Evolutionary conservation across 2,797 vertebrate genomes (phyloP).

Genomic region (Ctenosaura bakeri): DNA sequence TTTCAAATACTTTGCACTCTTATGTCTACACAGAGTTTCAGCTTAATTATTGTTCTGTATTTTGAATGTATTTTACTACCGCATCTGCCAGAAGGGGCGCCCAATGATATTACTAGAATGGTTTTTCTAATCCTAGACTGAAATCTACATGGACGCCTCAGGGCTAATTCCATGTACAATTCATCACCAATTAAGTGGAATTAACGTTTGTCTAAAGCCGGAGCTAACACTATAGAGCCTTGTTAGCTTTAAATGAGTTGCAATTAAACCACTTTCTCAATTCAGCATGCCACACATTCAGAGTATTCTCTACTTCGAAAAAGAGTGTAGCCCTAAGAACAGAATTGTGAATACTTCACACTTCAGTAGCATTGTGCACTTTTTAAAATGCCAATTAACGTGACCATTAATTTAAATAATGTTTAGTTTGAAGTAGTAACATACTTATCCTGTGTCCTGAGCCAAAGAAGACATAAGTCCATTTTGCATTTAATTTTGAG

Average conservation of each 20-base stretch:
- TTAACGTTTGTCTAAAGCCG: slow-evolving; percentile 68
- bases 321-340: background rate
- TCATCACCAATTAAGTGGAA: slow-evolving; percentile 62
- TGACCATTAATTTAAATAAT: slow-evolving; percentile 48
- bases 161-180: slow-evolving; percentile 27
- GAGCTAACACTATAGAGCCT: slow-evolving; percentile 75
- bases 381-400: slow-evolving; percentile 48
- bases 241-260: slow-evolving; percentile 69
- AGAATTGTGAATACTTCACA: slow-evolving; percentile 32
- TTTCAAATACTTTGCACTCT: background rate
- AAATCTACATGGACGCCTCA: slow-evolving; percentile 9
- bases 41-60: background rate
- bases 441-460: background rate
- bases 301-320: slow-evolving; percentile 44
- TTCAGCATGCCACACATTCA: slow-evolving; percentile 53
- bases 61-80: slow-evolving; percentile 6
- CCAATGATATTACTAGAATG: slow-evolving; percentile 54
- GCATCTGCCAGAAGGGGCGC: slow-evolving; percentile 25
- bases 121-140: slow-evolving; percentile 18
- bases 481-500: background rate
- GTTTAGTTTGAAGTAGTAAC: slow-evolving; percentile 52
- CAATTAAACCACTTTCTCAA: slow-evolving; percentile 73
- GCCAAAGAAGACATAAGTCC: background rate
- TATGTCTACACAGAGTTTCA: slow-evolving; percentile 31
- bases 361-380: slow-evolving; percentile 21